A percentile compares a stretch with the other conserved stretches of the same genome.
phyloP scores from a whole-genome alignment of 2,113 vertebrate genomes.

The Xenopus laevis region DNA sequence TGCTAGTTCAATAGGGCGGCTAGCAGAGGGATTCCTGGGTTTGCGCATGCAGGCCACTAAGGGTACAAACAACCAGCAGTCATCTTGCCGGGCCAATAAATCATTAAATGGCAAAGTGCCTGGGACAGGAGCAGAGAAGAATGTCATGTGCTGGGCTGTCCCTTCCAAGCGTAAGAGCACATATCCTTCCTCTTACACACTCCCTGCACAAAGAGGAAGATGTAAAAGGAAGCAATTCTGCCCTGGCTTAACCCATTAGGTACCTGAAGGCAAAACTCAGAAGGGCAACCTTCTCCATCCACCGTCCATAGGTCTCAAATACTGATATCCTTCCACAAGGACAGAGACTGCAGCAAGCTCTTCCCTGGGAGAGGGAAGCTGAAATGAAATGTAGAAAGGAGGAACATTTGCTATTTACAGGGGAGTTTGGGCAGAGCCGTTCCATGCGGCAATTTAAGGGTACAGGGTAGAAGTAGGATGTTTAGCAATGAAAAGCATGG shows the following conservation, averaged over 20 bases:
- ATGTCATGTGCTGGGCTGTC: neutral
- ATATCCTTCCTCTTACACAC: neutral
- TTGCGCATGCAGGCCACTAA: too few species aligned
- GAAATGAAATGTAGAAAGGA: conserved; percentile 32
- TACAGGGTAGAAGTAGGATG: neutral
- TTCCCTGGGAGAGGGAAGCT: neutral
- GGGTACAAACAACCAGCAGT: too few species aligned
- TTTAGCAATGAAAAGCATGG: neutral
- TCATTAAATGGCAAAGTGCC: too few species aligned
- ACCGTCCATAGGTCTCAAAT: neutral
- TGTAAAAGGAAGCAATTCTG: neutral
- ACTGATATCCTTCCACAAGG: neutral
- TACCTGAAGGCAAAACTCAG: too few species aligned
- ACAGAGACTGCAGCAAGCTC: neutral
- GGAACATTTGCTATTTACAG: conserved; percentile 20
- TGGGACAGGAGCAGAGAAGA: too few species aligned
- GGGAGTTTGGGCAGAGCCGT: neutral
- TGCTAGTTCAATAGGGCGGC: too few species aligned
- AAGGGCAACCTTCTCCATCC: too few species aligned
- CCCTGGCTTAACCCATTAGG: neutral
- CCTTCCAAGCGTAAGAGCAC: neutral
- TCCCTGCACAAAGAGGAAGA: too few species aligned
- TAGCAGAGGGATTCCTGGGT: too few species aligned
- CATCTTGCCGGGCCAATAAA: too few species aligned
- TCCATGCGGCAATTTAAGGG: neutral